Evolutionary conservation across 2,797 vertebrate genomes (phyloP), one percentile per base, ranked within the genome.

Genomic region (Cheirogaleus major): DNA sequence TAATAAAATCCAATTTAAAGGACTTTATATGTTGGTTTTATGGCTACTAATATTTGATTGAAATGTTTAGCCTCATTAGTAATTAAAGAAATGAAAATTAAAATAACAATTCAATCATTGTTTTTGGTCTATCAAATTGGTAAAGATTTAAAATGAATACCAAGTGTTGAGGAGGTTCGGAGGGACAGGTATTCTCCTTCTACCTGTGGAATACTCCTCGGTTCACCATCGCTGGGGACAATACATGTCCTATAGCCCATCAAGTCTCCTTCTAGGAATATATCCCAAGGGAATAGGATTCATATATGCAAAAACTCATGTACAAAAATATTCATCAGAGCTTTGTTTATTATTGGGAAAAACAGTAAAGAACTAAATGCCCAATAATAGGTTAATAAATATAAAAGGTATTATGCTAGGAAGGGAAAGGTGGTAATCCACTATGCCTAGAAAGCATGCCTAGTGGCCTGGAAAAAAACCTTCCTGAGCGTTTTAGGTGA

Each of bases 31-130:
- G 5, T 92, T 92, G 84, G 6, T 38, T 80, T 6, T 89, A 73
- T 95, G 32, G 50, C 15, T 50, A 95, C 32, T 94, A 59, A 63
- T 89, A 97, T 80, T 96, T 97, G 38, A 85, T 75, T 43, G 69
- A 95, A 79, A 81, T 52, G 25, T 59, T 72, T 94, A 57, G 30
- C 22, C 22, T 95, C 20, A 48, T 91, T 83, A 43, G 13, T 91
- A 89, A 93, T 81, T 48, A 80, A 91, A 87, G 25, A 86, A 67
- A 83, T 94, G 67, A 95, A 93, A 86, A 94, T 83, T 63, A 57
- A 59, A 85, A 55, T 30, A 50, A 23, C 30, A 75, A 32, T 83
- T n/a, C 12, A 32, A 0, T 65, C 61, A 91, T 41, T 85, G 18
- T 45, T 95, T 94, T 50, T 69, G 43, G 32, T 45, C 52, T 55